These are phyloP conservation scores for Hippocampus comes DNA, from an alignment of 2,113 vertebrate genomes.

Conservation along the genomic window DNA sequence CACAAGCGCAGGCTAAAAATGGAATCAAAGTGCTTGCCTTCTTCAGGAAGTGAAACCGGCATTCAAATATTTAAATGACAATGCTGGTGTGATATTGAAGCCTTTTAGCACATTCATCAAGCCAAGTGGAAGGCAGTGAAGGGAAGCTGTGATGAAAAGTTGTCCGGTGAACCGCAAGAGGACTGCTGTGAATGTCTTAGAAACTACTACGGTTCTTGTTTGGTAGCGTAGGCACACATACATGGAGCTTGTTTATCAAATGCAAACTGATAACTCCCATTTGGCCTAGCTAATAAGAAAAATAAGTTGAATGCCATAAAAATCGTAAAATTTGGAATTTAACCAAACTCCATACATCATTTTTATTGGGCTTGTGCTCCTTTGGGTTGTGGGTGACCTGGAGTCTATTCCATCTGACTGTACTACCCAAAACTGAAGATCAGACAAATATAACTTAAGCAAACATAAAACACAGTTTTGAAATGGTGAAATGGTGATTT, in stretches of 20 bases:
- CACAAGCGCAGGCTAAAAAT: slow-evolving; percentile 50
- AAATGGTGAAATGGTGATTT: too few species aligned
- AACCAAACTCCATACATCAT: too few species aligned
- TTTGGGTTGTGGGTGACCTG: too few species aligned
- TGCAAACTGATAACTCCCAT: too few species aligned
- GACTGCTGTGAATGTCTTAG: slow-evolving; percentile 32
- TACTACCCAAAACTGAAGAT: too few species aligned
- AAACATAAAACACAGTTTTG: too few species aligned
- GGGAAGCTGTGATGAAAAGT: slow-evolving; percentile 36
- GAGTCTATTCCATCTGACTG: too few species aligned
- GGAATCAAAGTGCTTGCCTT: slow-evolving; percentile 46
- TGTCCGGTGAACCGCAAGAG: slow-evolving; percentile 13
- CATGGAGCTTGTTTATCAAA: slow-evolving; percentile 23
- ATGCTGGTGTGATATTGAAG: slow-evolving; percentile 49
- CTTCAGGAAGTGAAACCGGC: slow-evolving; percentile 43
- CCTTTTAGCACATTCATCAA: slow-evolving; percentile 57
- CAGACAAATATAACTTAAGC: too few species aligned
- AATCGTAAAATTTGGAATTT: too few species aligned
- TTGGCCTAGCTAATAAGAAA: too few species aligned
- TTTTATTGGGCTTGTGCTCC: too few species aligned
- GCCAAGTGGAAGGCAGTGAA: slow-evolving; percentile 45
- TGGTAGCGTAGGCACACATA: slow-evolving; percentile 35
- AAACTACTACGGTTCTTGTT: slow-evolving; percentile 34
- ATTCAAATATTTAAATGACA: slow-evolving; percentile 69
- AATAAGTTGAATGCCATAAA: too few species aligned